phyloP scores from a whole-genome alignment of 2,797 vertebrate genomes.

The Pangasius mekongensis region DNA sequence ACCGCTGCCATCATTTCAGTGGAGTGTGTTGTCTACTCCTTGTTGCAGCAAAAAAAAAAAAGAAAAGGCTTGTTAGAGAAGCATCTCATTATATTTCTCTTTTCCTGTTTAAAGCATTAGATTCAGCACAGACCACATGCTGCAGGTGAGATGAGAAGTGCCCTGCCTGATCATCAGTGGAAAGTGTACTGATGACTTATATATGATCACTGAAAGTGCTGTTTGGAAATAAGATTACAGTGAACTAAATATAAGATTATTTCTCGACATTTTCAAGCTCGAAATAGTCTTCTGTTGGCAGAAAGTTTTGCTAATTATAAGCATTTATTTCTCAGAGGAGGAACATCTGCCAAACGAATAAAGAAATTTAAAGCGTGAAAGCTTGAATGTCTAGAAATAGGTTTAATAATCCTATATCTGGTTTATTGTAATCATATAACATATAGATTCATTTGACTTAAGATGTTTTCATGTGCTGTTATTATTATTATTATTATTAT shows the following conservation, averaged over 20 bases:
- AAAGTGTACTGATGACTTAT: not conserved
- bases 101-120: not conserved
- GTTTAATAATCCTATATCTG: not conserved
- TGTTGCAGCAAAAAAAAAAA: not conserved
- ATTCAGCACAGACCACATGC: not conserved
- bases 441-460: not conserved
- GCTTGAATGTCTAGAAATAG: not conserved
- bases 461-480: not conserved
- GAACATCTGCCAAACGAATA: not conserved
- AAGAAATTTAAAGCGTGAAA: not conserved
- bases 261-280: not conserved
- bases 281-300: not conserved
- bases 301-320: not conserved
- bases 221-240: not conserved
- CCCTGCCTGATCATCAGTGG: not conserved
- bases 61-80: no score
- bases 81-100: not conserved
- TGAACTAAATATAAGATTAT: not conserved
- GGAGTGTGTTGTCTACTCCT: not conserved
- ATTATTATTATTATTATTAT: not conserved
- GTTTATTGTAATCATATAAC: not conserved
- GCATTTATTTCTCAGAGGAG: not conserved
- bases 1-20: not conserved
- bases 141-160: conserved; percentile 1
- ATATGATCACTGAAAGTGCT: not conserved